Evolutionary conservation across 2,113 vertebrate genomes (phyloP).

Genomic region (Colistium nudipinnis): DNA sequence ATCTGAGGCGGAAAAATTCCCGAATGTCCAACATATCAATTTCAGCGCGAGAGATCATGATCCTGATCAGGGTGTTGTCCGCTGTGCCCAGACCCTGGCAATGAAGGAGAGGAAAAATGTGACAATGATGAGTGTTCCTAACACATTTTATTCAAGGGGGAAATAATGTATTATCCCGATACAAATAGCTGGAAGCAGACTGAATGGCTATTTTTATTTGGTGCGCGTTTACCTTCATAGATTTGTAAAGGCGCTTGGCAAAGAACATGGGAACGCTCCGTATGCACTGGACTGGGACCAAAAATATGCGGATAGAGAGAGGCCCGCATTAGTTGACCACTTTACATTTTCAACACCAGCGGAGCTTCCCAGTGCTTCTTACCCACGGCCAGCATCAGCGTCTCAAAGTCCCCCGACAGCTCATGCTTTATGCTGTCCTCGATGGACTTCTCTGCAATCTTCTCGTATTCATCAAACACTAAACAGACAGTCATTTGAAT

Average conservation of each 20-base stretch:
- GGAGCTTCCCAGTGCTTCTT: slow-evolving; percentile 48
- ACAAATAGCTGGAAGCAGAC: neutral
- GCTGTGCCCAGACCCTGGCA: slow-evolving; percentile 91
- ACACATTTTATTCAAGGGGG: neutral
- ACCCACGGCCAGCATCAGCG: slow-evolving; percentile 96
- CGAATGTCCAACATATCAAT: slow-evolving; percentile 96
- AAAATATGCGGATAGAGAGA: slow-evolving; percentile 35
- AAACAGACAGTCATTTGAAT: too few species aligned
- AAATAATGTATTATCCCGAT: neutral
- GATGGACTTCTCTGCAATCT: slow-evolving; percentile 87
- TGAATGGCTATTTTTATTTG: neutral
- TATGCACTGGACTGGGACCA: slow-evolving; percentile 87
- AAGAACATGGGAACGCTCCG: slow-evolving; percentile 92
- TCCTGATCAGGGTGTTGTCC: slow-evolving; percentile 95
- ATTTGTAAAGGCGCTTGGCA: slow-evolving; percentile 91
- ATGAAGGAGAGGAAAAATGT: neutral
- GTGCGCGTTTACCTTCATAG: slow-evolving; percentile 90
- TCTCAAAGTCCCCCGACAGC: slow-evolving; percentile 95
- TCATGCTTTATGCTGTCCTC: slow-evolving; percentile 94
- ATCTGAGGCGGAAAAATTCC: slow-evolving; percentile 93
- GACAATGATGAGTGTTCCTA: neutral
- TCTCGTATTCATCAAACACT: slow-evolving; percentile 96
- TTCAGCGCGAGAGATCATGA: slow-evolving; percentile 95
- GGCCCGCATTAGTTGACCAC: slow-evolving; percentile 5
- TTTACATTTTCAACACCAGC: neutral